These are phyloP conservation scores for Drosophila nigrodunni DNA, from an alignment of 1,140 invertebrate species.

Conservation along the genomic window DNA sequence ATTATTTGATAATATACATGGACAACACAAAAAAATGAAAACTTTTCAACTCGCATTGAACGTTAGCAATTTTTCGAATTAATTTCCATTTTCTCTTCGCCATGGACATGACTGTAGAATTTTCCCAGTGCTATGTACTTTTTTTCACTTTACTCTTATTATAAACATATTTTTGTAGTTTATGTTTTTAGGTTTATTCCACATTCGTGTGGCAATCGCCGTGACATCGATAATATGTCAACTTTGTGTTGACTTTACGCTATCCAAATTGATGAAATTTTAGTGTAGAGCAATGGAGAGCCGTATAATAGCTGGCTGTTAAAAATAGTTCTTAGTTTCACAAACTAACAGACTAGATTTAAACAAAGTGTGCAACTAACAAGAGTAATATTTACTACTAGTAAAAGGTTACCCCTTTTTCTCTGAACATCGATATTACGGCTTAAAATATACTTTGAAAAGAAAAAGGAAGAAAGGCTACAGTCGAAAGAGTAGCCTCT, in stretches of 20 bases:
- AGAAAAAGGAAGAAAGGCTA: too few relatives aligned
- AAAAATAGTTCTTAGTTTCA: too few relatives aligned
- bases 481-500: too few relatives aligned
- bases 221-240: slow-evolving; percentile 8
- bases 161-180: not conserved
- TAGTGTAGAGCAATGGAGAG: too few relatives aligned
- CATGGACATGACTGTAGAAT: slow-evolving; percentile 1
- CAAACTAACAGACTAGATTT: too few relatives aligned
- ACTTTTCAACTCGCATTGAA: slow-evolving; percentile 12
- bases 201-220: slow-evolving; percentile 2
- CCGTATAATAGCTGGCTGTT: too few relatives aligned
- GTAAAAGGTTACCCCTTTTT: too few relatives aligned
- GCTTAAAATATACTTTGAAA: too few relatives aligned
- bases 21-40: not conserved
- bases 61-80: slow-evolving; percentile 52
- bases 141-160: slow-evolving; percentile 5
- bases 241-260: slow-evolving; percentile 5
- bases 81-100: slow-evolving; percentile 48
- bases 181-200: not conserved
- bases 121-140: not conserved
- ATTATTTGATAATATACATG: slow-evolving; percentile 69
- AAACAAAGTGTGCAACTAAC: too few relatives aligned
- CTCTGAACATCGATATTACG: too few relatives aligned
- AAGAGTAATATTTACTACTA: too few relatives aligned
- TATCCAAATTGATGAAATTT: not conserved